Conservation (phyloP, 2,113 vertebrate genomes). For the Barbus barbus region DNA sequence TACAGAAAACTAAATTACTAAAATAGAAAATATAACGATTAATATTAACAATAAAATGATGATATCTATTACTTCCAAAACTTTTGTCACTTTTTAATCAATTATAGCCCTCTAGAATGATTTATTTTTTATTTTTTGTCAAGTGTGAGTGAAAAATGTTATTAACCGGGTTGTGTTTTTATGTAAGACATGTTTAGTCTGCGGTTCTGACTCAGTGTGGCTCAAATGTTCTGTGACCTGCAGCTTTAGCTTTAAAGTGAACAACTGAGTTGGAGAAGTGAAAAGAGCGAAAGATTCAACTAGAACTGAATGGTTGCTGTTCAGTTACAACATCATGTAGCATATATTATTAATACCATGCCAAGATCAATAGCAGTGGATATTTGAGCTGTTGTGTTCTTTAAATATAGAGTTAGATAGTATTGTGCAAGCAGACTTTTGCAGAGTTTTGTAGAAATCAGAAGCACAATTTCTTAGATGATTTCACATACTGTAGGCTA, state of each 20-base stretch:
- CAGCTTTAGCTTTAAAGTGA: background rate
- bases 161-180: background rate
- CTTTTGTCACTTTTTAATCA: constrained; percentile 3
- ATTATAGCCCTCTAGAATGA: background rate
- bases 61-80: constrained; percentile 13
- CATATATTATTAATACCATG: background rate
- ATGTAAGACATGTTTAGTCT: background rate
- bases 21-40: background rate
- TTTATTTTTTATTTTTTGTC: no score
- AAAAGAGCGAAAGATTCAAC: background rate
- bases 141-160: background rate
- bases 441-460: background rate
- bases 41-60: no score
- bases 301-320: background rate
- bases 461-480: background rate
- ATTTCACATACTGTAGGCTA: background rate
- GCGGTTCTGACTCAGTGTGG: constrained; percentile 7
- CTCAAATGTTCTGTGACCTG: constrained; percentile 33
- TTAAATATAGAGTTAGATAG: background rate
- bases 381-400: background rate
- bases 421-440: background rate
- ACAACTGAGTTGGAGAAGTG: background rate
- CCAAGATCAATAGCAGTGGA: background rate
- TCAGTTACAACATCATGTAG: background rate
- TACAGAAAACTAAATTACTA: no score